These are phyloP conservation scores for Pachypanchax playfairii DNA, from an alignment of 2,113 vertebrate genomes.

Conservation along the genomic window DNA sequence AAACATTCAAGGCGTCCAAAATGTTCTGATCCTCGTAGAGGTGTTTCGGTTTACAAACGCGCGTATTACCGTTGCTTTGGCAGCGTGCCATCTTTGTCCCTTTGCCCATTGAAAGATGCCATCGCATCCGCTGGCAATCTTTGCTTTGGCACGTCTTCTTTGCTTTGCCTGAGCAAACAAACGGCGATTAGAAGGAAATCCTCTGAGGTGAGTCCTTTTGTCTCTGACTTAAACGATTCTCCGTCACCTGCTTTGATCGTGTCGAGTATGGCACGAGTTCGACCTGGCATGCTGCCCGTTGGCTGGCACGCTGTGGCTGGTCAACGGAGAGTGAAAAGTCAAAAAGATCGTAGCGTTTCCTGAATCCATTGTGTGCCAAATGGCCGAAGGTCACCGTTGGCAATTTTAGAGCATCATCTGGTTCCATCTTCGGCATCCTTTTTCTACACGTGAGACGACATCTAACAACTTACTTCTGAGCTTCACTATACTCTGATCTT, in stretches of 20 bases:
- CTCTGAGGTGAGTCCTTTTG: slow-evolving; percentile 60
- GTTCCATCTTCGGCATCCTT: slow-evolving; percentile 32
- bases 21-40: slow-evolving; percentile 56
- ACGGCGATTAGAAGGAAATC: slow-evolving; percentile 59
- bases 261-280: slow-evolving; percentile 25
- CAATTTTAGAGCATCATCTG: slow-evolving; percentile 24
- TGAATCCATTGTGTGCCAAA: slow-evolving; percentile 10
- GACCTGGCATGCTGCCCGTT: slow-evolving; percentile 56
- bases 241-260: slow-evolving; percentile 23
- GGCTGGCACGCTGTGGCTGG: slow-evolving; percentile 60
- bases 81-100: slow-evolving; percentile 64
- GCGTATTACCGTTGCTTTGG: slow-evolving; percentile 62
- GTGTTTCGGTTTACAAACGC: slow-evolving; percentile 57
- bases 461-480: slow-evolving; percentile 50
- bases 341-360: slow-evolving; percentile 29
- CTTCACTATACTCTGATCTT: slow-evolving; percentile 32
- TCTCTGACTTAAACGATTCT: slow-evolving; percentile 42
- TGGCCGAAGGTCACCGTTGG: slow-evolving; percentile 15
- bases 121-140: slow-evolving; percentile 62
- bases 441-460: slow-evolving; percentile 41
- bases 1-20: slow-evolving; percentile 56
- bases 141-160: slow-evolving; percentile 59
- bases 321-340: slow-evolving; percentile 26
- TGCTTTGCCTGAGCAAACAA: slow-evolving; percentile 70
- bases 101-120: slow-evolving; percentile 63